Percentiles rank a stretch among this genome's conserved stretches.
Conservation (phyloP, 2,797 vertebrate species). For the Cyprinella venusta region DNA sequence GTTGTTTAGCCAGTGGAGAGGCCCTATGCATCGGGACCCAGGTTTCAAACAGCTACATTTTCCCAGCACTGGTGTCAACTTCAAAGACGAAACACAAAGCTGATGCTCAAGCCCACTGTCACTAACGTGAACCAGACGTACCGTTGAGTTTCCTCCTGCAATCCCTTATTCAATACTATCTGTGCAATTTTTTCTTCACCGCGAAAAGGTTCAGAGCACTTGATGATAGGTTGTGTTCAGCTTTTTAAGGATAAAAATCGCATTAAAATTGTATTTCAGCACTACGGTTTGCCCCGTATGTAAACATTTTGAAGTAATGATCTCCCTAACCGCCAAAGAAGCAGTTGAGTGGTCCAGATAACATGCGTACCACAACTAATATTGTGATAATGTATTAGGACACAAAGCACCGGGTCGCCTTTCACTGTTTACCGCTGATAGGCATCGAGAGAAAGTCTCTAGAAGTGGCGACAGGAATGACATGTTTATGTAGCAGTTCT, state of each 20-base stretch:
- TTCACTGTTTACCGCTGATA: constrained; percentile 58
- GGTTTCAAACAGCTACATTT: constrained; percentile 48
- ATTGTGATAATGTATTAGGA: constrained; percentile 14
- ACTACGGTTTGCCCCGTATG: not conserved
- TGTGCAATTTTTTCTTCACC: constrained; percentile 9
- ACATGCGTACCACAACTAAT: constrained; percentile 20
- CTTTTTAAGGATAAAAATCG: constrained; percentile 31
- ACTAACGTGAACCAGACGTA: constrained; percentile 43
- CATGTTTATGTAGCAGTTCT: constrained; percentile 63
- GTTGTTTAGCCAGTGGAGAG: constrained; percentile 58
- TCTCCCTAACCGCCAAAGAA: constrained; percentile 12
- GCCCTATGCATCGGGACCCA: constrained; percentile 19
- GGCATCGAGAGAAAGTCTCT: constrained; percentile 56
- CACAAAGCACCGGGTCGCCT: constrained; percentile 9
- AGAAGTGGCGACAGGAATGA: constrained; percentile 49
- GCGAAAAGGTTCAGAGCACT: constrained; percentile 7
- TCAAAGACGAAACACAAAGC: constrained; percentile 56
- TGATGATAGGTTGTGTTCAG: constrained; percentile 22
- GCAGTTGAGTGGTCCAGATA: constrained; percentile 19
- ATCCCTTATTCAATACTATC: constrained; percentile 18
- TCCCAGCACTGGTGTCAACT: constrained; percentile 52
- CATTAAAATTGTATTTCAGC: constrained; percentile 22
- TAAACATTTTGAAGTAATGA: constrained; percentile 32
- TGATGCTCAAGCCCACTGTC: constrained; percentile 42
- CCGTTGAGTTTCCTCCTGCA: constrained; percentile 18